Conservation (phyloP, 2,888 invertebrate genomes). For the Oligia latruncula region DNA sequence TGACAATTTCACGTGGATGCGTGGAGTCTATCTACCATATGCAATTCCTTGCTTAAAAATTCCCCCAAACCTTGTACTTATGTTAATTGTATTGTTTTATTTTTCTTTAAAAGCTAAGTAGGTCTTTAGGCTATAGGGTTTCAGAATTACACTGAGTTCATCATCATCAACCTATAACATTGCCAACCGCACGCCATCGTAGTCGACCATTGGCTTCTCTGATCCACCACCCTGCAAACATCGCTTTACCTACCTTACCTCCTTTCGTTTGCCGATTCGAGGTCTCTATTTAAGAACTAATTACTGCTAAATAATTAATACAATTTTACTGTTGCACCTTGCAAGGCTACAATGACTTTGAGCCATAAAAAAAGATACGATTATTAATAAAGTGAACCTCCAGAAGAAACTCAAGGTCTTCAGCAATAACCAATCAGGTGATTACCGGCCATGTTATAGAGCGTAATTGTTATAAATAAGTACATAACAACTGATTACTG, state of each 20-base stretch:
- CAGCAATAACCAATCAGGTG: conserved; percentile 24
- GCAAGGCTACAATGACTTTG: conserved; percentile 27
- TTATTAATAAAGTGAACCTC: conserved; percentile 27
- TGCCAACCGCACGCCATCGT: not conserved
- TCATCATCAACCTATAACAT: not conserved
- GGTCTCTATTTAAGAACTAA: not conserved
- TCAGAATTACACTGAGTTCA: not conserved
- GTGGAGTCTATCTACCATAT: not conserved
- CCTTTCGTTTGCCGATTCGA: not conserved
- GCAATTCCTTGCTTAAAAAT: not conserved
- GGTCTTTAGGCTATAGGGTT: not conserved
- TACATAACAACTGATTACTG: conserved; percentile 39
- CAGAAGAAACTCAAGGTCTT: conserved; percentile 47
- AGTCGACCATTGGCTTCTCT: not conserved
- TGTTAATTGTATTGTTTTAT: not conserved
- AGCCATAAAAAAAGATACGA: conserved; percentile 12
- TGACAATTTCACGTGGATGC: not conserved
- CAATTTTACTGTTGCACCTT: conserved; percentile 14
- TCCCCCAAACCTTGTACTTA: not conserved
- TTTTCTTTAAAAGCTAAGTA: not conserved
- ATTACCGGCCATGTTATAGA: conserved; percentile 39
- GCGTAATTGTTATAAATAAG: conserved; percentile 53
- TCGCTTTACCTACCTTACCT: not conserved
- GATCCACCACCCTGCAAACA: too few species aligned
- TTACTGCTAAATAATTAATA: conserved; percentile 12